Base-by-base conservation (phyloP, 2,888 invertebrate genomes). In the Urechis unicinctus region DNA sequence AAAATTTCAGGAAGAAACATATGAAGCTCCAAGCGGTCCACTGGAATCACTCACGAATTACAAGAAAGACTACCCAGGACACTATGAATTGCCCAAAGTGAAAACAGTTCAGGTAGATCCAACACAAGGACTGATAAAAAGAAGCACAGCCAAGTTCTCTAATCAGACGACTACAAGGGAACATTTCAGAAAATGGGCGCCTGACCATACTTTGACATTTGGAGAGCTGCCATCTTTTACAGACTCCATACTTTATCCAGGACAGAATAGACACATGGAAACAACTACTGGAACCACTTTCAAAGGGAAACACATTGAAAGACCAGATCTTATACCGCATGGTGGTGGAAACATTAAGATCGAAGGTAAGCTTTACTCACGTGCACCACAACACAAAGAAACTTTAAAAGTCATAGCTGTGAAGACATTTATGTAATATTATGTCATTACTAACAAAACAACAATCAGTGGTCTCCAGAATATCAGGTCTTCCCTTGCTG, bases 141-240 rank as follows among this genome's bases (percentile, higher is more conserved):
- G 45, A 5, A 6, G 17, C 29, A 30, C 17, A 17, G 54, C 48
- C 46, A 47, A 61, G 50, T 71, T 74, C 61, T 69, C 71, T 13
- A 63, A 56, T 5, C 59, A 60, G 3, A 75, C 74, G 2, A 73
- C 72, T 5, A 70, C 68, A 51, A 69, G 49, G 48, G 61, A 56
- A 22, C 49, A 52, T 21, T 56, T 50, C 50, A 45, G 47, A 57
- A 66, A 66, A 41, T 75, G 74, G 74, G 60, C 64, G 22, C 63
- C 67, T 1, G 65, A 71, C 50, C 68, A 67, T 2, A 44, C 55
- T 3, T 53, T 67, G 22, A 53, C 65, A 0, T 75, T 73, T 53
- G 68, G 69, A n/a, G 75, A 75, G 53, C 59, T 74, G 36, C 74
- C 74, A 9, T 69, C 69, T 49, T 74, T 73, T 59, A 69, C 74